A percentile compares a stretch with the other conserved stretches of the same genome.
phyloP scores from a whole-genome alignment of 2,113 vertebrate genomes.

The Papio anubis region DNA sequence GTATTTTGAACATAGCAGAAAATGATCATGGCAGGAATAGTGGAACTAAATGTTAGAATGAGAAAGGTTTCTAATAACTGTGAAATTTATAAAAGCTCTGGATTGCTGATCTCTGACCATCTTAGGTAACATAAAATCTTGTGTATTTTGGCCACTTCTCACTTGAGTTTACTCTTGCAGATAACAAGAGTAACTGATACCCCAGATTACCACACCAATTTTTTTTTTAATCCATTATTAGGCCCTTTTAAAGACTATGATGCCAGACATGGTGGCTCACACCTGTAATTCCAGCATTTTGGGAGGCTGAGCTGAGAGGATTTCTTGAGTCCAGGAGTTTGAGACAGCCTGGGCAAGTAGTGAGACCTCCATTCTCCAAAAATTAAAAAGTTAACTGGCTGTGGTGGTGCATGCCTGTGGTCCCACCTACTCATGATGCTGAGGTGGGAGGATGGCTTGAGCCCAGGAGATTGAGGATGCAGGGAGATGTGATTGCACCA shows the following conservation, averaged over 20 bases:
- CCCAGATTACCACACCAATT: neutral
- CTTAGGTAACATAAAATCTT: neutral
- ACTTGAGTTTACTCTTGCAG: neutral
- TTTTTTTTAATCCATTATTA: neutral
- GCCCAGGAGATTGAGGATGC: too few species aligned
- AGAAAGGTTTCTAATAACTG: neutral
- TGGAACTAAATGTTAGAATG: neutral
- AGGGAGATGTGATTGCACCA: too few species aligned
- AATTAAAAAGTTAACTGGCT: too few species aligned
- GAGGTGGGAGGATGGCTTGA: too few species aligned
- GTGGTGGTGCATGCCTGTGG: too few species aligned
- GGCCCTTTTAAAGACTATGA: neutral
- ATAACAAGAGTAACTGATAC: neutral
- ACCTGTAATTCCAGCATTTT: too few species aligned
- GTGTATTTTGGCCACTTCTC: neutral
- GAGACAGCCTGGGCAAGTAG: too few species aligned
- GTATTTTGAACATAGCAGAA: neutral
- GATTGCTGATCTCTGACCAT: neutral
- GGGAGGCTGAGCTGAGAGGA: too few species aligned
- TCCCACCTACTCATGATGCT: too few species aligned
- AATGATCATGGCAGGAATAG: neutral
- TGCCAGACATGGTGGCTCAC: too few species aligned
- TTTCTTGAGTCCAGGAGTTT: too few species aligned
- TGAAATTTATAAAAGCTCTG: neutral
- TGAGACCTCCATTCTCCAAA: too few species aligned